Conservation (phyloP, 1,140 invertebrate genomes). For the Eupristina koningsbergeri region DNA sequence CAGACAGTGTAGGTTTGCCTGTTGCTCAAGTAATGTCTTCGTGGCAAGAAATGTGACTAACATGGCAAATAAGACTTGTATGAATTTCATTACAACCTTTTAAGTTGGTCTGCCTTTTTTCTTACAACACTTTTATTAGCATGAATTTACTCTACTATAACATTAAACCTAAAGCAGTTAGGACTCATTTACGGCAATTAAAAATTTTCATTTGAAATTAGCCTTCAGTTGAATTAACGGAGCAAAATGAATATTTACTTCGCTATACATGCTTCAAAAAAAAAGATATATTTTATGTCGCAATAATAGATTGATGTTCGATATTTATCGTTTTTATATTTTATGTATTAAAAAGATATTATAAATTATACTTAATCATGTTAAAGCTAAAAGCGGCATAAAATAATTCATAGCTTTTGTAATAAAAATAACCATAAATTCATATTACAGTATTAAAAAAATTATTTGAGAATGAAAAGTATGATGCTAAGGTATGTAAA, state of each 20-base stretch:
- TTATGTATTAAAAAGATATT: too few species aligned
- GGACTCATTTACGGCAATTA: background rate
- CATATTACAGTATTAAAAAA: too few species aligned
- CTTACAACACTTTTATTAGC: conserved; percentile 29
- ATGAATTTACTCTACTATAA: conserved; percentile 3
- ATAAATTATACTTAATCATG: too few species aligned
- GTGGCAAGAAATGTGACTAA: conserved; percentile 18
- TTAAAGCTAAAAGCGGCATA: too few species aligned
- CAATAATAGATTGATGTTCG: too few species aligned
- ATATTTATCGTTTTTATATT: too few species aligned
- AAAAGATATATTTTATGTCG: too few species aligned
- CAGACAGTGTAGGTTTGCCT: conserved; percentile 38
- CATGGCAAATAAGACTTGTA: background rate
- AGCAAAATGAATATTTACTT: background rate
- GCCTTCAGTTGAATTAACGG: background rate
- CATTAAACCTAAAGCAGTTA: conserved; percentile 13
- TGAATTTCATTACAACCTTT: conserved; percentile 40
- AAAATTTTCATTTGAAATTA: conserved; percentile 8
- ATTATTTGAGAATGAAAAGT: too few species aligned
- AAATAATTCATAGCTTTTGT: too few species aligned
- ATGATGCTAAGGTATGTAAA: too few species aligned
- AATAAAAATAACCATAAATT: too few species aligned
- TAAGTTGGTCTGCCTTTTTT: conserved; percentile 7
- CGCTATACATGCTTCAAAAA: too few species aligned
- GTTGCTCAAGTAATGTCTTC: conserved; percentile 31